Evolutionary conservation across 2,797 vertebrate genomes (phyloP).

Genomic region (Sebastes oblongus): DNA sequence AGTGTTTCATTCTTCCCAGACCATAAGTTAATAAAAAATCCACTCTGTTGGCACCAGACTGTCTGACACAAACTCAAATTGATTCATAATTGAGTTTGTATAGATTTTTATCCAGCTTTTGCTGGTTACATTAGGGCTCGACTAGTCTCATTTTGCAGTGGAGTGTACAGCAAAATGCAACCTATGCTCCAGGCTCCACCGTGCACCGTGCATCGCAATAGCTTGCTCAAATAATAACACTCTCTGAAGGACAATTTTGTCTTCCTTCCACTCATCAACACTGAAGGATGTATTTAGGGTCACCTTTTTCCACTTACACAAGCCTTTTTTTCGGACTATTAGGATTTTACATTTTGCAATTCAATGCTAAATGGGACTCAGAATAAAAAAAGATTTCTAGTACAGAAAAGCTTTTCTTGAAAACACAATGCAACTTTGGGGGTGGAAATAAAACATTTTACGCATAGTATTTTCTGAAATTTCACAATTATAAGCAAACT

Average conservation of each 20-base stretch:
- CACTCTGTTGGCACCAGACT: constrained; percentile 90
- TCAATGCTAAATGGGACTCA: constrained; percentile 41
- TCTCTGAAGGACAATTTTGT: constrained; percentile 75
- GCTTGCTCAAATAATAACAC: constrained; percentile 76
- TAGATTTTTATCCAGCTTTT: constrained; percentile 88
- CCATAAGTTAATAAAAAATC: constrained; percentile 90
- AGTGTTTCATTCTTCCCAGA: constrained; percentile 87
- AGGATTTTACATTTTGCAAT: constrained; percentile 44
- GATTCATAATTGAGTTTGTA: constrained; percentile 90
- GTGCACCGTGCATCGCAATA: constrained; percentile 77
- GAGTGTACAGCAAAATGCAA: constrained; percentile 83
- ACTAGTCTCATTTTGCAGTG: constrained; percentile 87
- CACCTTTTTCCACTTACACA: constrained; percentile 61
- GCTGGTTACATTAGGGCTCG: constrained; percentile 88
- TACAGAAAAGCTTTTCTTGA: constrained; percentile 6
- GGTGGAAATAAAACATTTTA: background rate
- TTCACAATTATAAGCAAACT: background rate
- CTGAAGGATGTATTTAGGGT: constrained; percentile 68
- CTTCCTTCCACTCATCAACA: constrained; percentile 63
- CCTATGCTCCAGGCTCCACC: constrained; percentile 66
- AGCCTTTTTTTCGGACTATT: constrained; percentile 33
- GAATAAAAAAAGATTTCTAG: constrained; percentile 38
- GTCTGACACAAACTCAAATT: constrained; percentile 91
- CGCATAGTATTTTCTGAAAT: background rate
- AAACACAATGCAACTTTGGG: background rate